phyloP scores from a whole-genome alignment of 2,113 vertebrate species.

The Phrynosoma blainvillii region DNA sequence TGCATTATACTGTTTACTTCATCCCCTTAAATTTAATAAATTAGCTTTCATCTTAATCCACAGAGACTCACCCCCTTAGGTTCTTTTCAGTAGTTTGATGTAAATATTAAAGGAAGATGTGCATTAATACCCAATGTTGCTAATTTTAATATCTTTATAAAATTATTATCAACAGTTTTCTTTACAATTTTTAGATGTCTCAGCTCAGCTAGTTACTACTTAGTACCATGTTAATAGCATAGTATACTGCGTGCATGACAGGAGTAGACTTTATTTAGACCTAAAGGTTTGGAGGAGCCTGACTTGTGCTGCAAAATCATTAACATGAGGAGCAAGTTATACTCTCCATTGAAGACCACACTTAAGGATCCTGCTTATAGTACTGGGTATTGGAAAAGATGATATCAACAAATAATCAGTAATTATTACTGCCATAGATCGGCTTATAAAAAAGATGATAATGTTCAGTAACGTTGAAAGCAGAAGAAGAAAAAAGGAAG shows the following conservation, averaged over 20 bases:
- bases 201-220: neutral
- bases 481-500: too few species aligned
- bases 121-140: neutral
- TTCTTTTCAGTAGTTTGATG: neutral
- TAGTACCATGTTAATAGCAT: neutral
- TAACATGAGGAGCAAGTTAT: neutral
- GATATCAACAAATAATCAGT: too few species aligned
- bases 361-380: too few species aligned
- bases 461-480: too few species aligned
- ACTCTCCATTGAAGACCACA: too few species aligned
- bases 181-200: neutral
- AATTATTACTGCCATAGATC: too few species aligned
- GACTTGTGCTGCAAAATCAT: neutral
- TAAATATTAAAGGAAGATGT: neutral
- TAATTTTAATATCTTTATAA: neutral
- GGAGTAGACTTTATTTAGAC: neutral
- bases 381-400: too few species aligned
- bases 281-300: neutral
- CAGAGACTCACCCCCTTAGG: fast-evolving
- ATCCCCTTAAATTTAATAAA: neutral
- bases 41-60: neutral
- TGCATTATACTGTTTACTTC: neutral
- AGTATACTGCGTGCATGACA: neutral
- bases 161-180: neutral
- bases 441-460: too few species aligned